A percentile compares a stretch with the other conserved stretches of the same genome.
These are phyloP conservation scores for Ladona fulva DNA, from an alignment of 1,140 invertebrate genomes.

Conservation along the genomic window DNA sequence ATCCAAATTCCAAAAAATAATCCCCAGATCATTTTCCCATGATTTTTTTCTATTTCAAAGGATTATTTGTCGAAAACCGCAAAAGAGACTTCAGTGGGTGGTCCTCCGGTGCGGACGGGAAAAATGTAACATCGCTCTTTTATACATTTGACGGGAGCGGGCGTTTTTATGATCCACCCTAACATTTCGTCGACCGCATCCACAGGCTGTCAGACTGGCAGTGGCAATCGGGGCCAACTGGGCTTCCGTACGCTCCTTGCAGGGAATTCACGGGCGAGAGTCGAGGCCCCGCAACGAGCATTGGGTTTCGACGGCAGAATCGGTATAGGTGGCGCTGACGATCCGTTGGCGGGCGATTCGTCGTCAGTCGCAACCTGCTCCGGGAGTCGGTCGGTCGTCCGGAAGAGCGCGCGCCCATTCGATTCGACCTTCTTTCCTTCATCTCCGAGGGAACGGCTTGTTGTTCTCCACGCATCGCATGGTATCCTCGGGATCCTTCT, in stretches of 20 bases:
- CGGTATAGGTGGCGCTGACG: background rate
- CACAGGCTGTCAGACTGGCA: background rate
- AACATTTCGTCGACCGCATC: background rate
- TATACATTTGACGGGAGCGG: too few relatives aligned
- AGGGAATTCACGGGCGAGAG: background rate
- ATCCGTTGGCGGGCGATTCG: background rate
- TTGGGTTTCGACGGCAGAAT: background rate
- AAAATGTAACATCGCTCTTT: too few relatives aligned
- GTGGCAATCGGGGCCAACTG: background rate
- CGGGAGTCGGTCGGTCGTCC: background rate
- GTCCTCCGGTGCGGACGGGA: too few relatives aligned
- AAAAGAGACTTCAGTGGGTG: too few relatives aligned
- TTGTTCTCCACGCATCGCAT: too few relatives aligned
- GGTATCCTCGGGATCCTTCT: too few relatives aligned
- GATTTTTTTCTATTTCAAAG: too few relatives aligned
- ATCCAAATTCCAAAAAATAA: too few relatives aligned
- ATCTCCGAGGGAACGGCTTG: background rate
- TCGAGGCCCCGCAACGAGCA: background rate
- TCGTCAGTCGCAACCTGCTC: conserved; percentile 6
- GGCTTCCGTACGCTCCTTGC: background rate
- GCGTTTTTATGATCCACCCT: too few relatives aligned
- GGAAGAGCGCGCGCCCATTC: background rate
- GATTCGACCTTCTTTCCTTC: background rate
- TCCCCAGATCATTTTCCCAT: too few relatives aligned
- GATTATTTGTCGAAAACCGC: too few relatives aligned